phyloP scores from a whole-genome alignment of 2,888 invertebrate species.

The Pherbina coryleti region DNA sequence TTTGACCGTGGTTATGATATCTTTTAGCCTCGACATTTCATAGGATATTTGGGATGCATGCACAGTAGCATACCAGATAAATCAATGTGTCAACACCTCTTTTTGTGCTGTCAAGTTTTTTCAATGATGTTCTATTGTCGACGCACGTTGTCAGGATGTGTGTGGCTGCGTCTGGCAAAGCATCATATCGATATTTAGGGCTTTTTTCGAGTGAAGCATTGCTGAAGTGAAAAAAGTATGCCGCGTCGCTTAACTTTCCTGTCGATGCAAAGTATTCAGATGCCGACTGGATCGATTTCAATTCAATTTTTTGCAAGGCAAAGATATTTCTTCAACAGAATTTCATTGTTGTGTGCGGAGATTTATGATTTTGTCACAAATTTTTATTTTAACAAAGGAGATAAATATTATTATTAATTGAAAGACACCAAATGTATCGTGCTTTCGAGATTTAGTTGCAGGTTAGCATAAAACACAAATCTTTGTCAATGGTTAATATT shows the following conservation, averaged over 20 bases:
- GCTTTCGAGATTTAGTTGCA: neutral
- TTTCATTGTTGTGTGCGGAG: neutral
- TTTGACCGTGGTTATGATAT: slow-evolving; percentile 59
- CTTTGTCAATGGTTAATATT: neutral
- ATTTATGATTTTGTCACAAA: slow-evolving; percentile 29
- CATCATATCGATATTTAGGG: neutral
- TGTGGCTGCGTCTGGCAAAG: slow-evolving; percentile 5
- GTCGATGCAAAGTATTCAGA: neutral
- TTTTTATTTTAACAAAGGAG: neutral
- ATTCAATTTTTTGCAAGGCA: neutral
- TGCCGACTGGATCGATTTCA: slow-evolving; percentile 11
- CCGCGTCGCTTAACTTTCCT: neutral
- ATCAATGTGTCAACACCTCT: slow-evolving; percentile 70
- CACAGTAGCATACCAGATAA: slow-evolving; percentile 68
- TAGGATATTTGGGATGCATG: slow-evolving; percentile 29
- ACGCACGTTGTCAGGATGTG: slow-evolving; percentile 32
- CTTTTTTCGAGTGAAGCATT: neutral
- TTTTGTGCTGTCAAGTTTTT: slow-evolving; percentile 69
- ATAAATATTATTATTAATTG: slow-evolving; percentile 15
- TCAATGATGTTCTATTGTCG: slow-evolving; percentile 68
- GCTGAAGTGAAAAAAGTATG: neutral
- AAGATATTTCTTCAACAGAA: neutral
- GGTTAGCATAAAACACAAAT: neutral
- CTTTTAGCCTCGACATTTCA: slow-evolving; percentile 25
- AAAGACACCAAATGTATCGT: neutral